Percentiles rank a stretch among this genome's conserved stretches.
Conservation (phyloP, 2,888 invertebrate genomes). For the Mimas tiliae region DNA sequence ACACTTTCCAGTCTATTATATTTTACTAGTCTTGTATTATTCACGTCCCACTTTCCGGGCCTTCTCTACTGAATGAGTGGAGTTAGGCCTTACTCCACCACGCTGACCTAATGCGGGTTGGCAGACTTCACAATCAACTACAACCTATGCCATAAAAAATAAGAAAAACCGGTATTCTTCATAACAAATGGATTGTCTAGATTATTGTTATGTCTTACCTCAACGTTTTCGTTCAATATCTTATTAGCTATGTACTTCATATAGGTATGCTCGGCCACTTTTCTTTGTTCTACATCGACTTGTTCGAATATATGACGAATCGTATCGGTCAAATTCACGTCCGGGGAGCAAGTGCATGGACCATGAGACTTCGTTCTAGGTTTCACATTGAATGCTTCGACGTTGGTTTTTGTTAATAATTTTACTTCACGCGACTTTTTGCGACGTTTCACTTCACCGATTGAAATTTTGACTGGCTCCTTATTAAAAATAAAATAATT, state of each 20-base stretch:
- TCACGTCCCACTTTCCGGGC: too few species aligned
- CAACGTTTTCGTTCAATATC: conserved; percentile 60
- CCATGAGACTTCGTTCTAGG: conserved; percentile 60
- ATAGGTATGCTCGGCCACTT: conserved; percentile 68
- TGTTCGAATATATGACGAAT: conserved; percentile 77
- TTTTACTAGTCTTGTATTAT: too few species aligned
- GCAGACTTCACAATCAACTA: too few species aligned
- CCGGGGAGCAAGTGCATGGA: conserved; percentile 74
- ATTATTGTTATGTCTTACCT: conserved; percentile 51
- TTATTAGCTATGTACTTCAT: conserved; percentile 75
- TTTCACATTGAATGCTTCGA: conserved; percentile 70
- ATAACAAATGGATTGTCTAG: too few species aligned
- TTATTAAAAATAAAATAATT: conserved; percentile 34
- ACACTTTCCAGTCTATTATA: too few species aligned
- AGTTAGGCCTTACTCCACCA: too few species aligned
- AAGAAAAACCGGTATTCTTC: background rate
- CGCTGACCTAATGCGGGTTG: too few species aligned
- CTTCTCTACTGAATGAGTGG: too few species aligned
- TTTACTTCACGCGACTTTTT: conserved; percentile 54
- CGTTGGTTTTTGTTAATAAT: conserved; percentile 65
- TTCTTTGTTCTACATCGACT: conserved; percentile 72
- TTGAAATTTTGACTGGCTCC: conserved; percentile 59
- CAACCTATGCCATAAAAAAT: too few species aligned
- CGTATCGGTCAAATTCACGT: conserved; percentile 71
- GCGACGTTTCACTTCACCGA: conserved; percentile 51